Evolutionary conservation across 2,113 vertebrate genomes (phyloP), one percentile per base, ranked within the genome.

Genomic region (Cryptotis parvus): DNA sequence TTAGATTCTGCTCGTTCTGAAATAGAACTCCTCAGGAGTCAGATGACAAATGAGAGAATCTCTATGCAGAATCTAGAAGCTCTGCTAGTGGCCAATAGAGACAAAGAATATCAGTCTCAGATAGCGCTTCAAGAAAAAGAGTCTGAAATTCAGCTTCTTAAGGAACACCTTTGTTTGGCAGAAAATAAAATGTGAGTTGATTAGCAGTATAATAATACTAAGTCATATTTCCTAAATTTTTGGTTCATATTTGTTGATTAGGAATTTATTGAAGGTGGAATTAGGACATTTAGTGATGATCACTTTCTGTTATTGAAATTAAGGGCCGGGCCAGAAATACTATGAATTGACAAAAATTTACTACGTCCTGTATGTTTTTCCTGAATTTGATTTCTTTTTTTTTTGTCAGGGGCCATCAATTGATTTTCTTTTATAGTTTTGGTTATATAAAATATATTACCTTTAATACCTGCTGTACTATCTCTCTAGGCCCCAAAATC

Each of bases 181-280:
- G 97, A 98, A 94, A 98, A 96, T 89, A 98, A 98, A 96, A 96
- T 98, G 97, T 98, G 94, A 97, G 98, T 97, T 95, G 91, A 33
- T 79, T 33, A 90, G 52, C 35, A 92, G 33, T 81, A 49, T 49
- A 52, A 72, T 73, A 91, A 63, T 33, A 68, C 49, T 52, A 87
- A 82, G 31, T 65, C 0, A 18, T 45, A 66, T 68, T 92, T 70
- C n/a, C 76, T 66, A 81, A 68, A 37, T 14, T 69, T 86, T 74
- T 35, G 2, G 6, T 84, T 9, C 63, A 37, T 90, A 55, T 58
- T 93, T 63, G 26, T 26, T 69, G 79, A 72, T 26, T 68, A 69
- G 49, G 80, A 76, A 84, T 84, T 87, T 78, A 85, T 58, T 58
- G 55, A 87, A 79, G 33, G 37, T 72, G 11, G 29, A 89, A 80